Base-by-base conservation (phyloP, 2,888 invertebrate genomes). In the Galeopsomyia nigrocyanea region DNA sequence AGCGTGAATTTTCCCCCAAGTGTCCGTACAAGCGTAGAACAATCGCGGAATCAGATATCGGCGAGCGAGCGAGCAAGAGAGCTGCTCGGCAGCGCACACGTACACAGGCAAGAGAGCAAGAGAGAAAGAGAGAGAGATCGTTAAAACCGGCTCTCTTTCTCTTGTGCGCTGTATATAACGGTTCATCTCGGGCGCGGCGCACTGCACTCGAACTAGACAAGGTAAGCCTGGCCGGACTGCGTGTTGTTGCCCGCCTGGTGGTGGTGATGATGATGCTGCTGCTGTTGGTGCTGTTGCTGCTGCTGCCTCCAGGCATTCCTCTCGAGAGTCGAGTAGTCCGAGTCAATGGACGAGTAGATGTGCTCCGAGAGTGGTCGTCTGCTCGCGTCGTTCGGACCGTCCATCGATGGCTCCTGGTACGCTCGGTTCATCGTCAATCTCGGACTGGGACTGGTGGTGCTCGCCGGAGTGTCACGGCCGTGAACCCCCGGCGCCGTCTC, bases 281-380 rank as follows among this genome's bases (percentile, higher is more conserved):
- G 84, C 81, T 87, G 83, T 87, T 86, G 76, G 87, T 84, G 79
- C 83, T 77, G 87, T 89, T 78, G 87, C 79, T 55, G 87, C 77
- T 87, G 87, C 81, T 82, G 89, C 81, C 77, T 88, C 88, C 79
- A 89, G 90, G 83, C 88, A 89, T 82, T 84, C 79, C 94, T 91
- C 87, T 95, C 95, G 80, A 95, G 89, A 71, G 94, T 93, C 80
- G 94, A 94, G 84, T 95, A 95, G 86, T 95, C 95, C 74, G 95
- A 95, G 87, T 95, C 95, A 87, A 95, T 95, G 83, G 94, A 95
- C 69, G 95, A 95, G 86, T 95, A 95, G 83, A 95, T 95, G 86
- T 95, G 95, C 87, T 95, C 95, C 79, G 94, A 94, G 77, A 94
- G 91, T 64, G 95, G 95, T 81, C 94, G 80, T 58, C 86, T 82